phyloP scores from a whole-genome alignment of 2,113 vertebrate species.

The Phoenicopterus ruber region DNA sequence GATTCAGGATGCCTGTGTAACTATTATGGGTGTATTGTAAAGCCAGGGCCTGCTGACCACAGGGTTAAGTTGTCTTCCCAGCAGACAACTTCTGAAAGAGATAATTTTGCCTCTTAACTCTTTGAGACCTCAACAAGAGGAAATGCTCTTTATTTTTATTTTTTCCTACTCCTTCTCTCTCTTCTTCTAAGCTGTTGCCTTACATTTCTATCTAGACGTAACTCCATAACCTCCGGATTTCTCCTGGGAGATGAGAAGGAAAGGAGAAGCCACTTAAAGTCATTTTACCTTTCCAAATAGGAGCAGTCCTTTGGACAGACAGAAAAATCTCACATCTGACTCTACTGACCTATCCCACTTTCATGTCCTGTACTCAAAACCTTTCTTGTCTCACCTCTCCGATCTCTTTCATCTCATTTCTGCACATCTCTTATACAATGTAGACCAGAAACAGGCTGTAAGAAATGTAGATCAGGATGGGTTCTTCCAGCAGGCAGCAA shows the following conservation, averaged over 20 bases:
- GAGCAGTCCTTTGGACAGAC: background rate
- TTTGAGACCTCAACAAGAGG: background rate
- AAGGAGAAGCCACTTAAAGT: background rate
- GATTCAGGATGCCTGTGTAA: constrained; percentile 29
- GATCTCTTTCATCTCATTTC: background rate
- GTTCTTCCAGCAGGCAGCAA: background rate
- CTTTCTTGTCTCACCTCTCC: background rate
- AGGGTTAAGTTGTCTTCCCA: constrained; percentile 49
- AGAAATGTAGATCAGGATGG: background rate
- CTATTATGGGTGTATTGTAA: constrained; percentile 41
- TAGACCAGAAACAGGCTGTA: background rate
- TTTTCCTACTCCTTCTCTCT: background rate
- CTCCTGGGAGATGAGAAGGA: background rate
- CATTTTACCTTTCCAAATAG: background rate
- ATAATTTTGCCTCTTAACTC: constrained; percentile 39
- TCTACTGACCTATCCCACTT: background rate
- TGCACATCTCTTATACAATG: background rate
- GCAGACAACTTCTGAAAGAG: constrained; percentile 14
- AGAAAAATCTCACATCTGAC: background rate
- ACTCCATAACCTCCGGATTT: background rate
- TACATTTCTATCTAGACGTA: background rate
- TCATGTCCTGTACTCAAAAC: background rate
- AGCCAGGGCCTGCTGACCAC: constrained; percentile 37
- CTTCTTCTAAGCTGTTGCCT: background rate
- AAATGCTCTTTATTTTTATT: background rate